Base-by-base conservation (phyloP, 1,140 invertebrate genomes). In the Drosophila erecta region DNA sequence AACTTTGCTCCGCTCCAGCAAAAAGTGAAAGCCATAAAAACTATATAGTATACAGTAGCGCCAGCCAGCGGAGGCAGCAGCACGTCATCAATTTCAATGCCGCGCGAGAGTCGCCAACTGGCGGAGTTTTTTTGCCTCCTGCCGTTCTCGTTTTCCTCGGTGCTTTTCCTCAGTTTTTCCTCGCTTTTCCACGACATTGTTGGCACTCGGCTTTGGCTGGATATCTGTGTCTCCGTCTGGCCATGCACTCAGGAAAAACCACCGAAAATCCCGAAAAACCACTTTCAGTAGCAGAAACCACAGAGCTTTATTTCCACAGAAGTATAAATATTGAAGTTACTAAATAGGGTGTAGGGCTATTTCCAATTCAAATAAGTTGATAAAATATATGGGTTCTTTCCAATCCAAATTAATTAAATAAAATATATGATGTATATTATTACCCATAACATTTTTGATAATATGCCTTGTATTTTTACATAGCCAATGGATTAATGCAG, bases 11-110 rank as follows among this genome's bases (percentile, higher is more conserved):
- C 15, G 7, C 7, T 10, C 11, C 15, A 11, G 41, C 72, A 80
- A 86, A 85, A 86, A 86, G 83, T 86, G 83, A 86, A 86, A 86
- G 83, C 83, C 77, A 81, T 76, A 86, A 86, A 86, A 86, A 86
- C 83, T 86, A 50, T 46, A 24, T n/a, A 46, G 44, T 46, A 46
- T 49, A 85, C 66, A 72, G 46, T 80, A 84, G 70, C 73, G 71
- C 61, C 64, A 67, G 60, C 55, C 30, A 70, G 35, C 55, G 35
- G 41, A 44, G 53, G 58, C 67, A 79, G 54, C 58, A 69, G 75
- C 79, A 81, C 84, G 87, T 86, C 83, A 86, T 86, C 83, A 86
- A 86, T 86, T 86, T 87, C 83, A 83, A 79, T 86, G 83, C 81
- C 83, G 83, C 79, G 71, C 78, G 12, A 83, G 78, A 75, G 60